Evolutionary conservation across 2,888 invertebrate genomes (phyloP).

Genomic region (Pseudococcus longispinus): DNA sequence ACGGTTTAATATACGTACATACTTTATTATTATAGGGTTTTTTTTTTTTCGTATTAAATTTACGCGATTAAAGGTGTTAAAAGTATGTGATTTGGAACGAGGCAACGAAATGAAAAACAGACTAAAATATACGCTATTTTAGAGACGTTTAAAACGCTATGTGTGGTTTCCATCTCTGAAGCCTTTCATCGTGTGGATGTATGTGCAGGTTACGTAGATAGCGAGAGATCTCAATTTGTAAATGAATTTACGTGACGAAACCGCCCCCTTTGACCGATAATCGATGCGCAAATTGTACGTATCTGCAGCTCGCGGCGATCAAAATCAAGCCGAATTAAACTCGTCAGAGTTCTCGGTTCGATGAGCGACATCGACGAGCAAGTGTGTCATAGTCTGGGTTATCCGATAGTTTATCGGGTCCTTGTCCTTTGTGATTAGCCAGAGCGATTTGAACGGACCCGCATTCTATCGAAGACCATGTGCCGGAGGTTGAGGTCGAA

Average conservation of each 20-base stretch:
- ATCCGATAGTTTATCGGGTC: neutral
- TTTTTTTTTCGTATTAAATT: neutral
- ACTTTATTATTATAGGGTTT: neutral
- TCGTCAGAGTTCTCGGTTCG: neutral
- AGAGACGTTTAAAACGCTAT: neutral
- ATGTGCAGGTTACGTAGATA: no score
- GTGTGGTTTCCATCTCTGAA: neutral
- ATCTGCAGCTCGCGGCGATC: no score
- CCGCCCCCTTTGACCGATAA: neutral
- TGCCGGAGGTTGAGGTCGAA: neutral
- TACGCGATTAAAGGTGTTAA: conserved; percentile 21
- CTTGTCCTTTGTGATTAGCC: neutral
- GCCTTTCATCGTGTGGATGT: neutral
- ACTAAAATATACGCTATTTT: neutral
- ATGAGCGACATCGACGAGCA: neutral
- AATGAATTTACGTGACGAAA: conserved; percentile 22
- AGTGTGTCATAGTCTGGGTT: conserved; percentile 9
- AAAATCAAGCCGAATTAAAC: neutral
- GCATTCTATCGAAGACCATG: neutral
- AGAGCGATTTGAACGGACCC: neutral
- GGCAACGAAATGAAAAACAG: neutral
- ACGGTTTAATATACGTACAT: neutral
- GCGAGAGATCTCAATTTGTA: neutral
- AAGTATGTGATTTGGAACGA: neutral
- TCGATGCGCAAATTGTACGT: neutral